phyloP scores from a whole-genome alignment of 2,113 vertebrate species.

The Paratilapia polleni region DNA sequence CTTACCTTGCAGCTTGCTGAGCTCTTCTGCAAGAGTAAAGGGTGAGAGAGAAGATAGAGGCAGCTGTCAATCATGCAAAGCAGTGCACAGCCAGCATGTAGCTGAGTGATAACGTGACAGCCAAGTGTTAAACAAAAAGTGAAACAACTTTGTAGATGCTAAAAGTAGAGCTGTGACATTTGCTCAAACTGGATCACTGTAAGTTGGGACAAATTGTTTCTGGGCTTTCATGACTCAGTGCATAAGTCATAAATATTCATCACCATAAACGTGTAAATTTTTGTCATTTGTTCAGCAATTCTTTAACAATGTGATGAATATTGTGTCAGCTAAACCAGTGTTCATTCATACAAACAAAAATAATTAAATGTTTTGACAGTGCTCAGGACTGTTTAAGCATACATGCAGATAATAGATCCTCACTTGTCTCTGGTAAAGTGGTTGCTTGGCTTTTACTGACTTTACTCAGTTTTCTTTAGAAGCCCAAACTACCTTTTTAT shows the following conservation, averaged over 20 bases:
- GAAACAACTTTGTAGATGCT: not conserved
- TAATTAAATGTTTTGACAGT: not conserved
- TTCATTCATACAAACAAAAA: not conserved
- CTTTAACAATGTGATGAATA: not conserved
- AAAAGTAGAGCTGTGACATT: not conserved
- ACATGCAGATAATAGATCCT: slow-evolving; percentile 15
- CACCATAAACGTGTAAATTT: not conserved
- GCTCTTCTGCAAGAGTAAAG: slow-evolving; percentile 78
- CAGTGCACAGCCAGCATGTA: slow-evolving; percentile 57
- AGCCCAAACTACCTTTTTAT: slow-evolving; percentile 14
- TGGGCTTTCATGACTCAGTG: not conserved
- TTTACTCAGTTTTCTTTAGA: not conserved
- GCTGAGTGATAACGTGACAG: slow-evolving; percentile 41
- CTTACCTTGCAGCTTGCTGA: slow-evolving; percentile 82
- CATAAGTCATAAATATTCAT: not conserved
- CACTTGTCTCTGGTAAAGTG: slow-evolving; percentile 5
- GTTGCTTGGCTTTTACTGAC: slow-evolving; percentile 13
- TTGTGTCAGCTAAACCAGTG: not conserved
- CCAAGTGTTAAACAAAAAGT: slow-evolving; percentile 30
- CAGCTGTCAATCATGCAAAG: slow-evolving; percentile 85
- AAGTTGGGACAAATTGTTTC: not conserved
- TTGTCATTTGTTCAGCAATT: not conserved
- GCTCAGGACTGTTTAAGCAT: slow-evolving; percentile 14
- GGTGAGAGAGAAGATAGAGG: slow-evolving; percentile 78
- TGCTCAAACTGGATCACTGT: not conserved